Evolutionary conservation across 2,888 invertebrate genomes (phyloP), one percentile per base, ranked within the genome.

Genomic region (Toxonevra muliebris): DNA sequence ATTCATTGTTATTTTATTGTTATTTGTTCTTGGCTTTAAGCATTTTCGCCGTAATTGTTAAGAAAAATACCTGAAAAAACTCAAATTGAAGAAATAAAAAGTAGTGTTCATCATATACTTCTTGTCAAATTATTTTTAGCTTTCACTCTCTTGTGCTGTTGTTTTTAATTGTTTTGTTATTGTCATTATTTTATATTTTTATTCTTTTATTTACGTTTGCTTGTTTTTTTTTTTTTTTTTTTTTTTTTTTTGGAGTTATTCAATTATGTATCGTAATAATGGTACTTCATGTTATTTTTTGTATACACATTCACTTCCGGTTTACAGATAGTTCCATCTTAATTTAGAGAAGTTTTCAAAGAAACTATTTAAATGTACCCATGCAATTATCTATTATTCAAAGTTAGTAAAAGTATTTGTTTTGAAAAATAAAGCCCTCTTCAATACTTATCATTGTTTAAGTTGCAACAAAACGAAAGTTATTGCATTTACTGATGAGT

Each of bases 111-210:
- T 30, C 30, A 30, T 30, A 7, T 7, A 30, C 30, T 30, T 30
- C 30, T 30, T 30, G 30, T 30, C 30, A 30, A 30, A 30, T 30
- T 15, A n/a, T 57, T 41, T 43, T 55, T 42, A 15, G 45, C 54
- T 69, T 65, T 54, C 65, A 65, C 65, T 65, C 59, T 65, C 65
- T 65, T 40, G 19, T 52, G 65, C 19, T 48, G 48, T 57, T 43
- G 12, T 45, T 50, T 30, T n/a, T 57, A 5, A 20, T 15, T 41
- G 15, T 12, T 3, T 41, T 11, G 13, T 30, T 30, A 30, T 30
- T 30, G 7, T n/a, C n/a, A 30, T 30, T 4, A 2, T 30, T 7
- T 2, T 30, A 30, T 7, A 30, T 30, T 30, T 30, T n/a, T 45
- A 20, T 48, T 10, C 4, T 4, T 5, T 1, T 60, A 9, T 20